Evolutionary conservation across 2,797 vertebrate genomes (phyloP).

Genomic region (Mallotus villosus): DNA sequence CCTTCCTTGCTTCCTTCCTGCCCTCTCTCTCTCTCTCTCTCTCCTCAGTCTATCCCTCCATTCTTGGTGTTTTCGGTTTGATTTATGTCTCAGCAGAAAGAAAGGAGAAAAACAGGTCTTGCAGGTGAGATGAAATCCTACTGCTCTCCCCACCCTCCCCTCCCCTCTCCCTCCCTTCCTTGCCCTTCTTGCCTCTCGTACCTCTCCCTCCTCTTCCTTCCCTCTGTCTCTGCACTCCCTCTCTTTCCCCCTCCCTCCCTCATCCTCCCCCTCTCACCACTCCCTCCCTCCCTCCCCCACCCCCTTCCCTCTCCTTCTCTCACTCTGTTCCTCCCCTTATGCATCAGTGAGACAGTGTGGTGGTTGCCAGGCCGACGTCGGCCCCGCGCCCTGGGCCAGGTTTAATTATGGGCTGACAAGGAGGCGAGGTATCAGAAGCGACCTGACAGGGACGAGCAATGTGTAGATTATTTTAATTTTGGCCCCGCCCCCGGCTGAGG

Average conservation of each 20-base stretch:
- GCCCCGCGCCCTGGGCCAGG: constrained; percentile 62
- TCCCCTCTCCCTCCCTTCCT: constrained; percentile 28
- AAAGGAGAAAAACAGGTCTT: constrained; percentile 37
- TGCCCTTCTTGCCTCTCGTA: not conserved
- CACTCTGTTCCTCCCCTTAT: not conserved
- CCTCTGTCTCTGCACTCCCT: not conserved
- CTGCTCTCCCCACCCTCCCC: constrained; percentile 23
- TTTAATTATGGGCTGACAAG: constrained; percentile 75
- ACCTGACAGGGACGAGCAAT: constrained; percentile 81
- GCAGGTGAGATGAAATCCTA: constrained; percentile 69
- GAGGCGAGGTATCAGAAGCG: constrained; percentile 73
- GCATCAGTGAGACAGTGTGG: no score
- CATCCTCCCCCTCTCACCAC: not conserved
- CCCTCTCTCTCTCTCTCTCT: constrained; percentile 16
- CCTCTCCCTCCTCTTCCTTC: constrained; percentile 22
- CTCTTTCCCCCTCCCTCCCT: not conserved
- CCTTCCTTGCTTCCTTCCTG: constrained; percentile 23
- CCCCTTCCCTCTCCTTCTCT: constrained; percentile 8
- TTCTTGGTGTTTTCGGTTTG: constrained; percentile 68
- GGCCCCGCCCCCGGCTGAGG: constrained; percentile 91
- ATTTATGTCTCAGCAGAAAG: constrained; percentile 74
- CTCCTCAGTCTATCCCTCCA: constrained; percentile 15
- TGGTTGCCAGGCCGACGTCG: constrained; percentile 64
- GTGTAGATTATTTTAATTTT: constrained; percentile 99
- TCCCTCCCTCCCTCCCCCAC: constrained; percentile 23